These are phyloP conservation scores for Vireo altiloquus DNA, from an alignment of 2,113 vertebrate genomes.

Conservation along the genomic window DNA sequence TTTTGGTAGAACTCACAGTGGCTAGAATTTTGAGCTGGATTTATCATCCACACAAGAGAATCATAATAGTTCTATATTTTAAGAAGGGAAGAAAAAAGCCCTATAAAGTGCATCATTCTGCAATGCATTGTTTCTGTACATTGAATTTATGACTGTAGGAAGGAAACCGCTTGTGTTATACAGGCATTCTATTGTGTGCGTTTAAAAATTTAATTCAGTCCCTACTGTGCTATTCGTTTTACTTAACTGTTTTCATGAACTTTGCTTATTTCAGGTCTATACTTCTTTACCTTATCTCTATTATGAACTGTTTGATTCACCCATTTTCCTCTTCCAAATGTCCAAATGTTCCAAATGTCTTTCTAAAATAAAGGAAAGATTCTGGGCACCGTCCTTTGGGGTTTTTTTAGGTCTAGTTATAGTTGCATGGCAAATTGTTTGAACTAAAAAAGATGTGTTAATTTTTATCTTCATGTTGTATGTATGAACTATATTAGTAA, in stretches of 20 bases:
- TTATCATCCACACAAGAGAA: constrained; percentile 68
- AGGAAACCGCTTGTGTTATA: constrained; percentile 52
- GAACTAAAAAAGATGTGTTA: background rate
- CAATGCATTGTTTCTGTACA: constrained; percentile 60
- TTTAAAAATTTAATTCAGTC: constrained; percentile 65
- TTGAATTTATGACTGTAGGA: constrained; percentile 53
- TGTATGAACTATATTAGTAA: background rate
- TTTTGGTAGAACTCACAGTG: constrained; percentile 55
- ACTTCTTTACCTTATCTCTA: constrained; percentile 34
- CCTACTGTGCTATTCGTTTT: constrained; percentile 34
- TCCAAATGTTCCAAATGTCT: too few species aligned
- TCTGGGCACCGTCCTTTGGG: rapidly evolving
- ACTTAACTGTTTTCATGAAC: constrained; percentile 46
- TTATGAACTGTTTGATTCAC: background rate
- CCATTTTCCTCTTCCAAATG: background rate
- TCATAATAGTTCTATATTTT: constrained; percentile 63
- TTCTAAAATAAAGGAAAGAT: background rate
- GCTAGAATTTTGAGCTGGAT: constrained; percentile 63
- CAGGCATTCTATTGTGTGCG: constrained; percentile 48
- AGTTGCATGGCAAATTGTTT: background rate
- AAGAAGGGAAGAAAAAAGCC: constrained; percentile 21
- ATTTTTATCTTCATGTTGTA: background rate
- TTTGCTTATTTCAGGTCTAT: constrained; percentile 35
- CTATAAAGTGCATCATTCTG: constrained; percentile 53
- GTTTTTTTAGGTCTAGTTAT: background rate